phyloP scores from a whole-genome alignment of 1,140 invertebrate species.

The Orchestia grillus region DNA sequence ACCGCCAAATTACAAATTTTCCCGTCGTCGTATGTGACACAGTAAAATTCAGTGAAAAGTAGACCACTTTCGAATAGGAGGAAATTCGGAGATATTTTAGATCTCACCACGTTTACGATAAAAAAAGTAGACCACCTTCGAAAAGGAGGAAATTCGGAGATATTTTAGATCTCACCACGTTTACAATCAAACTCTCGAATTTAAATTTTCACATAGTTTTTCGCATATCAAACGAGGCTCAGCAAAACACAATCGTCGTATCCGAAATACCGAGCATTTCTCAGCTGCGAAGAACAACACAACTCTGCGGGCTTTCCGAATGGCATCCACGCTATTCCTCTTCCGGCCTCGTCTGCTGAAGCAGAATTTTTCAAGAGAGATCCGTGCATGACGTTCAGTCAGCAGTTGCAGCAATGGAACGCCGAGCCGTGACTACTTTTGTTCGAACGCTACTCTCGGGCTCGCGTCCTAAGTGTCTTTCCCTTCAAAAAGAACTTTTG shows the following conservation, averaged over 20 bases:
- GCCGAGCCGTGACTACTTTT: not conserved
- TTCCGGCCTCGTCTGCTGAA: not conserved
- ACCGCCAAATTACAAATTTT: not conserved
- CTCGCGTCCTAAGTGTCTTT: not conserved
- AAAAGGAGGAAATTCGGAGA: no score
- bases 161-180: no score
- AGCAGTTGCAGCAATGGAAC: not conserved
- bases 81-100: no score
- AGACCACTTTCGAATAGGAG: no score
- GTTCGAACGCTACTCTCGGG: not conserved
- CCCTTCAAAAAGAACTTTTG: not conserved
- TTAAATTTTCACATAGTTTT: no score
- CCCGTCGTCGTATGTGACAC: not conserved
- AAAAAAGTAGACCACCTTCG: no score
- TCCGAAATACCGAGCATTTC: not conserved
- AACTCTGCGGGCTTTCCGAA: not conserved
- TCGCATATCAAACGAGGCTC: no score
- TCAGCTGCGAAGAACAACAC: not conserved
- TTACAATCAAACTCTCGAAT: no score
- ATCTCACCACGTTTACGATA: no score
- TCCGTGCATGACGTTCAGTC: not conserved
- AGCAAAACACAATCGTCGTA: not conserved
- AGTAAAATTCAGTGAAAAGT: no score
- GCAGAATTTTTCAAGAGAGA: not conserved
- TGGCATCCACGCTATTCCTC: not conserved